A percentile compares a stretch with the other conserved stretches of the same genome.
Conservation (phyloP, 2,113 vertebrate genomes). For the Nothocercus julius region DNA sequence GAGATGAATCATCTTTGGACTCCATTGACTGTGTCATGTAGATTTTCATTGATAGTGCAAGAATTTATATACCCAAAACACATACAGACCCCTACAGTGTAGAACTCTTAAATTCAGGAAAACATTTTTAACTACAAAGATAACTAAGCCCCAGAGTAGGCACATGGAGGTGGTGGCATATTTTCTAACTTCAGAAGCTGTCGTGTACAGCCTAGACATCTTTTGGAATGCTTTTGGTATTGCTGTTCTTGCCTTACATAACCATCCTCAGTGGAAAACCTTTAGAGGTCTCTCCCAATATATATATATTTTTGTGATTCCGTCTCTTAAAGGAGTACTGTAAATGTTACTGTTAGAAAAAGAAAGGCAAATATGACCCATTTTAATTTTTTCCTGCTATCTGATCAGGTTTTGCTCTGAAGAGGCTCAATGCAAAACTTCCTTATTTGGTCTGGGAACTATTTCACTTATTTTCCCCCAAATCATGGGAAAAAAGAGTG, state of each 20-base stretch:
- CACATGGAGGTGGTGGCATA: not conserved
- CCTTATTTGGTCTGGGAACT: not conserved
- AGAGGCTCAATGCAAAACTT: not conserved
- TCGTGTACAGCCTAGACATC: not conserved
- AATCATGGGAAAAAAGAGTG: not conserved
- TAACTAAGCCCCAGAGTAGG: not conserved
- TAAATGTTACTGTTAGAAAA: not conserved
- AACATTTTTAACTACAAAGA: not conserved
- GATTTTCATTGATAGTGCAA: not conserved
- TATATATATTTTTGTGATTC: not conserved
- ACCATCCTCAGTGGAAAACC: not conserved
- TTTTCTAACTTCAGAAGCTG: not conserved
- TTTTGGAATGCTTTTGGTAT: not conserved
- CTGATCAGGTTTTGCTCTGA: not conserved
- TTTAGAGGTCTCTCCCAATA: not conserved
- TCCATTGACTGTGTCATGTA: not conserved
- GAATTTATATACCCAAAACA: not conserved
- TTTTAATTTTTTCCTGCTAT: not conserved
- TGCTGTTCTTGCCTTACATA: not conserved
- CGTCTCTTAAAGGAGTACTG: not conserved
- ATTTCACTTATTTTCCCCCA: not conserved
- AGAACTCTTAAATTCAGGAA: not conserved
- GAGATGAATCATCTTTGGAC: not conserved
- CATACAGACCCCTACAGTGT: not conserved
- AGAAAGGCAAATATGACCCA: not conserved